Evolutionary conservation across 64 coral and sea anemone species (phyloP).

Genomic region (Exaiptasia diaphana): DNA sequence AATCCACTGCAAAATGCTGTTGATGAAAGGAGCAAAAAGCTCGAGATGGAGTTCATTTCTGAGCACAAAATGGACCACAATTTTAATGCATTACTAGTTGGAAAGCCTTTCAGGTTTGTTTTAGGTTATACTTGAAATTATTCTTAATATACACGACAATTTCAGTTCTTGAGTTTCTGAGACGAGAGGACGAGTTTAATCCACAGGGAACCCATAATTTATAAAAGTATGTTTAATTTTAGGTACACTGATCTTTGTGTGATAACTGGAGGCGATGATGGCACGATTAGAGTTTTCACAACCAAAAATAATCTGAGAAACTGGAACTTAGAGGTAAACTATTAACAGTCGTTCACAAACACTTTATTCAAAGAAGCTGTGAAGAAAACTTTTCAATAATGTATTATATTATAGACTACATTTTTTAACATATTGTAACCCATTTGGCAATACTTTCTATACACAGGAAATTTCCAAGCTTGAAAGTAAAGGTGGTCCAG

Average conservation of each 20-base stretch:
- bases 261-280: conserved; percentile 77
- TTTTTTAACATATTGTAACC: too few species aligned
- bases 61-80: conserved; percentile 23
- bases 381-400: too few species aligned
- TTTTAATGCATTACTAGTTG: conserved; percentile 27
- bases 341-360: conserved; percentile 18
- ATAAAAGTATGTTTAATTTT: neutral
- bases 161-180: too few species aligned
- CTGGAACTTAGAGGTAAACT: neutral
- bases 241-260: conserved; percentile 49
- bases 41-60: neutral
- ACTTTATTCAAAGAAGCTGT: too few species aligned
- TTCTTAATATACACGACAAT: too few species aligned
- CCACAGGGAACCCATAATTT: neutral
- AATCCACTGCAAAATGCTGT: neutral
- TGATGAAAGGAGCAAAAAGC: neutral
- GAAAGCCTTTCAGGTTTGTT: conserved; percentile 59
- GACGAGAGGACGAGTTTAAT: too few species aligned
- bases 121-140: neutral
- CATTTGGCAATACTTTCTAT: too few species aligned
- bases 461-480: conserved; percentile 50
- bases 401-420: too few species aligned
- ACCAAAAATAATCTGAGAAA: neutral
- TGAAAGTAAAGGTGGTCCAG: conserved; percentile 78
- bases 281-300: conserved; percentile 54